Base-by-base conservation (phyloP, 2,113 vertebrate species). In the Recurvirostra avosetta region DNA sequence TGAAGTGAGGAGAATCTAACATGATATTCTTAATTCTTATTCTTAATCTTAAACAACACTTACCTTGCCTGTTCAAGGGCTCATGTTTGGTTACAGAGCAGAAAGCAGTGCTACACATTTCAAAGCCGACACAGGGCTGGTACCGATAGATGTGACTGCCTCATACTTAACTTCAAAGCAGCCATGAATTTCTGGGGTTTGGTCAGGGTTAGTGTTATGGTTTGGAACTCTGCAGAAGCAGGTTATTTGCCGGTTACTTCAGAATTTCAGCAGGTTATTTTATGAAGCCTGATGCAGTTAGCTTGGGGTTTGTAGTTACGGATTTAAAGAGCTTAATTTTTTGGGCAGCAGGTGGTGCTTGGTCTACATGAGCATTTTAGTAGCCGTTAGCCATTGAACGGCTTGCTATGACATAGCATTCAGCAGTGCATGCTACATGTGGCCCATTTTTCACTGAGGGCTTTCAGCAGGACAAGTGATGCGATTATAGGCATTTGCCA, bases 341-440 rank as follows among this genome's bases (percentile, higher is more conserved):
- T 41, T 3, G 81, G 52, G 75, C 94, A 92, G 90, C 71, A 96
- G 88, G 82, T 75, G 92, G 92, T 97, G 90, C 81, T 67, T 90
- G 56, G 47, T 86, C 32, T 4, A 7, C 49, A 3, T 1, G 43
- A 27, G 12, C 5, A 19, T 8, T 5, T 72, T 21, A 14, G 71
- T 17, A 25, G 66, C 66, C 0, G 1, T 56, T 38, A 2, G 21
- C 30, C 5, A 3, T 6, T 6, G 29, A 80, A 12, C 0, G 0
- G 9, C 47, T 74, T 29, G 6, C 29, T 45, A 27, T 2, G 43
- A 38, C 19, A 5, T 1, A 22, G 18, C 15, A 8, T 8, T 38
- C 3, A 0, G 32, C 5, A 36, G 5, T 1, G 26, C 6, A 32
- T 72, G 55, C 66, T 38, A 63, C 41, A 6, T 6, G 25, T 38